Base-by-base conservation (phyloP, 2,113 vertebrate species). In the Casuarius casuarius region DNA sequence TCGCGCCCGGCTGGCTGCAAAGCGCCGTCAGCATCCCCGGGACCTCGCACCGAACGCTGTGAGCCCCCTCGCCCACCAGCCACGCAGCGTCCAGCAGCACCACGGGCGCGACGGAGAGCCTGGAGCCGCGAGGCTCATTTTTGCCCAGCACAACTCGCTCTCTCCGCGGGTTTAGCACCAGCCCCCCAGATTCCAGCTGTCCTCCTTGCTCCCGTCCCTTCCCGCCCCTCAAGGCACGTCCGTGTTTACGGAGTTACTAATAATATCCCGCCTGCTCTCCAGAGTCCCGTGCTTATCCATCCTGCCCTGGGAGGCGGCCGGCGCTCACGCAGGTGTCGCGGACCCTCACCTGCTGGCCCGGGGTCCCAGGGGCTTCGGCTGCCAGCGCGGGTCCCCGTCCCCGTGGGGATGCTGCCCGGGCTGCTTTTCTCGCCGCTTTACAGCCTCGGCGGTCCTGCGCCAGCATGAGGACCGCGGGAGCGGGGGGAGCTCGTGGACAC, bases 91-190 rank as follows among this genome's bases (percentile, higher is more conserved):
- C 59, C 6, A 5, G 29, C 12, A 5, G 1, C 12, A 8, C 72
- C 93, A 29, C 0, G 0, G 52, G 25, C 1, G 2, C 2, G 0
- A 5, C 0, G 1, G 15, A 72, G 65, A 59, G 7, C 29, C 5
- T 0, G 62, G 76, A 71, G 7, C 48, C 77, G 12, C 67, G 15
- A 7, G 5, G 31, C 16, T 26, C 33, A 5, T 1, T 18, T 14
- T 7, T 63, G 18, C 31, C 62, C 33, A 44, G 35, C 22, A 21
- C 38, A 38, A 51, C 49, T 38, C 51, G 22, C 59, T 58, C 21
- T 31, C n/a, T 12, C 26, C 26, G 22, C 28, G 15, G 48, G 11
- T 44, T 12, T 87, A 78, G 0, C 61, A 13, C 18, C 52, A 9
- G 5, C 67, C 51, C 31, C 14, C 20, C 28, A 0, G 5, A 38